These are phyloP conservation scores for Elanus axillaris DNA, from an alignment of 2,113 vertebrate species.

Conservation along the genomic window DNA sequence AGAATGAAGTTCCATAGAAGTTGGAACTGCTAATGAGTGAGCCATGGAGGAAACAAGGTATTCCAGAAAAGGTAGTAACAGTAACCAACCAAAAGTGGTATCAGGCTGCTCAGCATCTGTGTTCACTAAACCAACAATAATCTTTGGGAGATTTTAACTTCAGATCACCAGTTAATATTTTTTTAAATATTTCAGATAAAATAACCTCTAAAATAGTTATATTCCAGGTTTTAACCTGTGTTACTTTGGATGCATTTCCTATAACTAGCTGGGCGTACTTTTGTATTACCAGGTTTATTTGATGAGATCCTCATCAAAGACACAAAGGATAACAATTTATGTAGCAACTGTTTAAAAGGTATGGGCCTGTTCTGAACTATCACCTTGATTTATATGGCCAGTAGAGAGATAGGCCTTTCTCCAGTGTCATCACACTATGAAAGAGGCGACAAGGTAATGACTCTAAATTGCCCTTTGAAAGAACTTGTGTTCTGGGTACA, in stretches of 20 bases:
- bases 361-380: accelerated
- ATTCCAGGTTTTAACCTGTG: neutral
- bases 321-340: neutral
- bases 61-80: neutral
- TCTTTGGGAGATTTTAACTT: neutral
- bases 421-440: neutral
- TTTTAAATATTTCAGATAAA: neutral
- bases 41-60: neutral
- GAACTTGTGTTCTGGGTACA: neutral
- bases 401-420: neutral
- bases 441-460: neutral
- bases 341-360: neutral
- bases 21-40: neutral
- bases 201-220: neutral
- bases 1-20: neutral
- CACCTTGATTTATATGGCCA: neutral
- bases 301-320: neutral
- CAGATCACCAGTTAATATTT: neutral
- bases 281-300: neutral
- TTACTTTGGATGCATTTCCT: neutral
- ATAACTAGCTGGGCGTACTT: neutral
- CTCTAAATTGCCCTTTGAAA: neutral
- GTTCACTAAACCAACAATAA: neutral
- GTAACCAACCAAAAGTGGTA: neutral
- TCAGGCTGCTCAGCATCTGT: neutral